These are phyloP conservation scores for Chamaea fasciata DNA, from an alignment of 2,113 vertebrate species.

Conservation along the genomic window DNA sequence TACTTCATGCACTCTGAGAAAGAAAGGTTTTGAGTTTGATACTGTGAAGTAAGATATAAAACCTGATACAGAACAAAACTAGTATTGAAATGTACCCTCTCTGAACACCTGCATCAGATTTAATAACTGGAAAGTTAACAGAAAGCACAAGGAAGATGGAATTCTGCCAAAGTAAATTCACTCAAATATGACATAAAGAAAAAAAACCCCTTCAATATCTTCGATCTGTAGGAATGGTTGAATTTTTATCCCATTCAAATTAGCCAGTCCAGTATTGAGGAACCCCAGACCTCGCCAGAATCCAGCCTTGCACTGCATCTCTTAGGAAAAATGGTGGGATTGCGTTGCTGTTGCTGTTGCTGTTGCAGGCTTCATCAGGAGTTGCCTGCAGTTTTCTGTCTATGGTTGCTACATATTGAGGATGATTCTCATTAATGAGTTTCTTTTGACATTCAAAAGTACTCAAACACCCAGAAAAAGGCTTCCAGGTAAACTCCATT, in stretches of 20 bases:
- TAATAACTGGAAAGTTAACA: background rate
- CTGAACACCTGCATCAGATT: background rate
- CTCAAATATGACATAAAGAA: background rate
- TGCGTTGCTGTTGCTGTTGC: background rate
- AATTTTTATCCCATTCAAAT: background rate
- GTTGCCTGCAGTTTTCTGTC: background rate
- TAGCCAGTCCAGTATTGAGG: background rate
- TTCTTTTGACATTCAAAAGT: background rate
- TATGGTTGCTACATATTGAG: background rate
- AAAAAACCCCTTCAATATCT: background rate
- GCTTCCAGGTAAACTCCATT: background rate
- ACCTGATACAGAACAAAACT: background rate
- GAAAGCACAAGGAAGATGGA: background rate
- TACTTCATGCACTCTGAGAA: background rate
- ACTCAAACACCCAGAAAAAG: background rate
- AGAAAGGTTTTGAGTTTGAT: background rate
- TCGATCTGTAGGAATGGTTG: background rate
- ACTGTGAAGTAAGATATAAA: background rate
- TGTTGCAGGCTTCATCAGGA: background rate
- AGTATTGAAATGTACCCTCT: background rate
- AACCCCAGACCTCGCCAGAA: background rate
- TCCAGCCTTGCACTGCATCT: fast-evolving
- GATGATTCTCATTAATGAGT: background rate
- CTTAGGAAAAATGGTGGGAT: background rate
- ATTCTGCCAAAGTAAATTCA: background rate